These are phyloP conservation scores for Drosophila hydei DNA, from an alignment of 1,140 invertebrate genomes.

Conservation along the genomic window DNA sequence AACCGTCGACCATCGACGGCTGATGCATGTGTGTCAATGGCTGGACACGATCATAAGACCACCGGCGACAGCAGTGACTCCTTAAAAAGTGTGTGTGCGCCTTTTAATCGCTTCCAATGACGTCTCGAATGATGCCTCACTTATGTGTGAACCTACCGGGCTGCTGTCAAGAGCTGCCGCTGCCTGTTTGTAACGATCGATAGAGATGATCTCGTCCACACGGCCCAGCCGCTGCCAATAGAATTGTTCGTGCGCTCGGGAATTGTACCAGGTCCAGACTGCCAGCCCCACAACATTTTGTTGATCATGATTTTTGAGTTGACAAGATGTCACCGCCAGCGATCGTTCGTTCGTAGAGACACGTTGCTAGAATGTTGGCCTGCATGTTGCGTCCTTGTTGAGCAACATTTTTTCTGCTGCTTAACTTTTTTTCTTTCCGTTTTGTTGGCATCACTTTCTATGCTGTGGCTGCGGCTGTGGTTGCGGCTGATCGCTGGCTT, in stretches of 20 bases:
- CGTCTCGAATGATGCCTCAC: constrained; percentile 78
- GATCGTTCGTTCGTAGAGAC: constrained; percentile 44
- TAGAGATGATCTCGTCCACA: constrained; percentile 68
- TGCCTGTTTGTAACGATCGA: constrained; percentile 69
- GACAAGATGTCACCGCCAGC: constrained; percentile 80
- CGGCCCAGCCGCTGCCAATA: constrained; percentile 52
- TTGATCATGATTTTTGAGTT: constrained; percentile 81
- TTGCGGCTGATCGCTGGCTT: constrained; percentile 44
- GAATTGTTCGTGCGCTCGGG: constrained; percentile 57
- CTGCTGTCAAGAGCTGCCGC: constrained; percentile 77
- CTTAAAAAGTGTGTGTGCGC: constrained; percentile 61
- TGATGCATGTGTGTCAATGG: constrained; percentile 39
- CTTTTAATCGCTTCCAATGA: constrained; percentile 78
- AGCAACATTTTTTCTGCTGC: constrained; percentile 59
- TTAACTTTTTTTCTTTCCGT: constrained; percentile 6
- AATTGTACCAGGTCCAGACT: constrained; percentile 23
- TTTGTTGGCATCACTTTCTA: constrained; percentile 65
- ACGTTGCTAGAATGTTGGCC: constrained; percentile 66
- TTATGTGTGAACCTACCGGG: constrained; percentile 80
- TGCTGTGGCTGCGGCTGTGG: constrained; percentile 44
- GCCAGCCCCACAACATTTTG: constrained; percentile 59
- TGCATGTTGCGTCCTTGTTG: constrained; percentile 79
- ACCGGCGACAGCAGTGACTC: constrained; percentile 62
- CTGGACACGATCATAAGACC: constrained; percentile 45
- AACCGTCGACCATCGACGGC: no score